phyloP scores from a whole-genome alignment of 2,888 invertebrate genomes.

The Pecten maximus region DNA sequence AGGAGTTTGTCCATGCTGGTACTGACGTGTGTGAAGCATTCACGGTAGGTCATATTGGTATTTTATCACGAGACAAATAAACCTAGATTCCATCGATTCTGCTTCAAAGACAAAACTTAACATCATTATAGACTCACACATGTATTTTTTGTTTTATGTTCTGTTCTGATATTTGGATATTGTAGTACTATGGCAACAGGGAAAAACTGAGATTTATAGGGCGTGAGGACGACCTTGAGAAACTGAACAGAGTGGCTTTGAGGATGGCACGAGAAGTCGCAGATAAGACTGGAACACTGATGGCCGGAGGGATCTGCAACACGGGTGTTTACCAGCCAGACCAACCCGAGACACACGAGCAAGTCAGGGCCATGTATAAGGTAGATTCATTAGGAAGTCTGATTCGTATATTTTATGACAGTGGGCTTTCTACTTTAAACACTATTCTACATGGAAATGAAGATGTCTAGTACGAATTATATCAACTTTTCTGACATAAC shows the following conservation, averaged over 20 bases:
- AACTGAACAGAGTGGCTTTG: not conserved
- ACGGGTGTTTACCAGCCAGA: constrained; percentile 61
- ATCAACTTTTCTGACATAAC: too few species aligned
- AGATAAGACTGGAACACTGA: not conserved
- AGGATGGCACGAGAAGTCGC: not conserved
- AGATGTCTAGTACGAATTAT: too few species aligned
- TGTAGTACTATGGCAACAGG: constrained; percentile 6
- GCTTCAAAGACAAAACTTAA: not conserved
- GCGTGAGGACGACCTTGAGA: constrained; percentile 6
- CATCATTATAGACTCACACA: too few species aligned
- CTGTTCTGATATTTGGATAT: not conserved
- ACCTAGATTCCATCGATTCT: not conserved
- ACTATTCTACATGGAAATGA: too few species aligned
- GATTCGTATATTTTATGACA: too few species aligned
- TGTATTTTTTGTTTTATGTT: not conserved
- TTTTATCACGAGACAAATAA: too few species aligned
- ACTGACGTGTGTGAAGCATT: constrained; percentile 76
- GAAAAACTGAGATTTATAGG: not conserved
- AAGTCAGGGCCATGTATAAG: constrained; percentile 68
- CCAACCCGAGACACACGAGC: constrained; percentile 53
- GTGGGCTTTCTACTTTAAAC: too few species aligned
- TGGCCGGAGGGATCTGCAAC: constrained; percentile 17
- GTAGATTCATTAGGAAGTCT: too few species aligned
- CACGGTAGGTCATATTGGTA: constrained; percentile 62
- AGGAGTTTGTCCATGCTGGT: constrained; percentile 77